Conservation (phyloP, 2,888 invertebrate species). For the Galerucella pusilla region DNA sequence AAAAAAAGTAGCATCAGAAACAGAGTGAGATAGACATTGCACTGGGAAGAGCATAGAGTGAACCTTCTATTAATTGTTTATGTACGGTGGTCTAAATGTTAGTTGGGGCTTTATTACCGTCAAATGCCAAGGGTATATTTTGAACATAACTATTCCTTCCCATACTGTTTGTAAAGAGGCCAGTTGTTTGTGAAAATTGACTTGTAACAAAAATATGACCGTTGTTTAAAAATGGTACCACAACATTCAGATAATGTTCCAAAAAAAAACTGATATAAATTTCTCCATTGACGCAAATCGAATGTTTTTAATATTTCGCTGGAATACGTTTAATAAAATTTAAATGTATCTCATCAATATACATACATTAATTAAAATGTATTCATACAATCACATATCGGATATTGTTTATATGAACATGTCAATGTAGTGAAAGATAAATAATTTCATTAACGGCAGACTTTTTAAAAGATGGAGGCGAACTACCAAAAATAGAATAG, state of each 20-base stretch:
- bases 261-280: not conserved
- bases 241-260: not conserved
- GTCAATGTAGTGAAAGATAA: not conserved
- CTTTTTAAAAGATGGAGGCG: too few relatives aligned
- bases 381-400: not conserved
- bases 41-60: too few relatives aligned
- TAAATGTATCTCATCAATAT: not conserved
- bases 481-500: too few relatives aligned
- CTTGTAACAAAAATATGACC: not conserved
- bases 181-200: not conserved
- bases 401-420: not conserved
- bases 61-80: too few relatives aligned
- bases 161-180: too few relatives aligned
- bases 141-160: too few relatives aligned
- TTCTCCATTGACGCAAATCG: conserved; percentile 1
- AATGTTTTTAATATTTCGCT: not conserved
- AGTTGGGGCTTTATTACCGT: too few relatives aligned
- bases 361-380: not conserved
- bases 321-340: not conserved
- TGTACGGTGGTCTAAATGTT: too few relatives aligned
- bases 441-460: not conserved
- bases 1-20: too few relatives aligned
- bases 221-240: not conserved
- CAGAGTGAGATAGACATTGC: too few relatives aligned
- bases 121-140: too few relatives aligned